These are phyloP conservation scores for Trichopria drosophilae DNA, from an alignment of 2,888 invertebrate species.

Conservation along the genomic window DNA sequence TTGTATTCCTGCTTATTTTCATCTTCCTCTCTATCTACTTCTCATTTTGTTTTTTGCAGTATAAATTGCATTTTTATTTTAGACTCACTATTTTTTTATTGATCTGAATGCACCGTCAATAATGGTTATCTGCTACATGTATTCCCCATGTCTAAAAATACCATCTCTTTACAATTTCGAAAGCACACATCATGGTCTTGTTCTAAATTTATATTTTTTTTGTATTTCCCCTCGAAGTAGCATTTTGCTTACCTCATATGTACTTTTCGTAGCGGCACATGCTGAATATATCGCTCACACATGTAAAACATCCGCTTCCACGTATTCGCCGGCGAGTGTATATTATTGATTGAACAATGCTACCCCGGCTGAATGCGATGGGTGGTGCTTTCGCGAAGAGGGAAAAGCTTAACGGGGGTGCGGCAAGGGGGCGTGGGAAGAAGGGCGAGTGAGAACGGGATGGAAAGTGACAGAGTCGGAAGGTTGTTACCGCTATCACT, in stretches of 20 bases:
- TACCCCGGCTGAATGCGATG: conserved; percentile 32
- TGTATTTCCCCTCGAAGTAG: too few relatives aligned
- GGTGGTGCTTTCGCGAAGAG: conserved; percentile 31
- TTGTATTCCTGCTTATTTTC: conserved; percentile 5
- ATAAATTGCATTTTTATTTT: not conserved
- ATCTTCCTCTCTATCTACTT: conserved; percentile 1
- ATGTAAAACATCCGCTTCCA: too few relatives aligned
- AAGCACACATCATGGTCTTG: too few relatives aligned
- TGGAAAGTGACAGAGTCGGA: conserved; percentile 39
- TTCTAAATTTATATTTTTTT: too few relatives aligned
- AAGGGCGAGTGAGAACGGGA: conserved; percentile 21
- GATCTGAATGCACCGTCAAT: not conserved
- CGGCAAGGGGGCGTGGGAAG: conserved; percentile 30
- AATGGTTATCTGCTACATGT: too few relatives aligned
- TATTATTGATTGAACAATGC: conserved; percentile 54
- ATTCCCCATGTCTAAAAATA: too few relatives aligned
- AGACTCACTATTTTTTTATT: not conserved
- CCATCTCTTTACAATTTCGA: too few relatives aligned
- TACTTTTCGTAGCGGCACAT: too few relatives aligned
- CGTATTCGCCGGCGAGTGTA: conserved; percentile 39
- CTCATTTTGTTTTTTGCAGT: not conserved
- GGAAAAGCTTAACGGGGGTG: conserved; percentile 28
- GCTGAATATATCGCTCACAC: too few relatives aligned
- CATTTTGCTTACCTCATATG: too few relatives aligned
- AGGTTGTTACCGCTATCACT: conserved; percentile 54